phyloP scores from a whole-genome alignment of 2,113 vertebrate genomes.

The Plecotus auritus region DNA sequence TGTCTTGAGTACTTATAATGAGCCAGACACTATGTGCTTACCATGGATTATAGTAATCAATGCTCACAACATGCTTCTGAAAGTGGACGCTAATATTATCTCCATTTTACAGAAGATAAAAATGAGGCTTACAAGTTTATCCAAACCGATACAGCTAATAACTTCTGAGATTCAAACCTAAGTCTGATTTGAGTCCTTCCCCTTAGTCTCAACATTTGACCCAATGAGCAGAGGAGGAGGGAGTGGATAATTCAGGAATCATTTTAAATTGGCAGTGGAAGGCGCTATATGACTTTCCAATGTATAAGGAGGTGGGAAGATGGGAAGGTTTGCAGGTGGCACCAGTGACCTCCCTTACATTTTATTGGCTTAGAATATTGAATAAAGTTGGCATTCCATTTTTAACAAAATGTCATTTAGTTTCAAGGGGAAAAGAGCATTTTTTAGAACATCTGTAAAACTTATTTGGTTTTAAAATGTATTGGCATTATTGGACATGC shows the following conservation, averaged over 20 bases:
- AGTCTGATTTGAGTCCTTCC: neutral
- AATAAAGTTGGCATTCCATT: neutral
- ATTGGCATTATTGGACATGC: neutral
- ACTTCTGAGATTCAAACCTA: neutral
- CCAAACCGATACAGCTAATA: neutral
- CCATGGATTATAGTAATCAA: neutral
- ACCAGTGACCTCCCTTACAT: neutral
- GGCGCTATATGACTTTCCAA: neutral
- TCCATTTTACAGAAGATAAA: conserved; percentile 8
- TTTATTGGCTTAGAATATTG: neutral
- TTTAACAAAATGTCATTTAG: neutral
- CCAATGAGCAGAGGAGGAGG: neutral
- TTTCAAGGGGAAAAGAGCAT: neutral
- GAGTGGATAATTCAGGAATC: neutral
- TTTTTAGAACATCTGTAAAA: neutral
- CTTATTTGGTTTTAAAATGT: neutral
- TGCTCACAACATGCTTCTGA: neutral
- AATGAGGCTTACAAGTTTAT: neutral
- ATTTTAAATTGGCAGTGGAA: neutral
- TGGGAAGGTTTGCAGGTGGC: neutral
- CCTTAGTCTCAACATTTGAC: neutral
- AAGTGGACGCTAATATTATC: neutral
- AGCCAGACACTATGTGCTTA: neutral
- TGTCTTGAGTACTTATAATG: neutral
- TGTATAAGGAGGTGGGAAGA: neutral